Conservation (phyloP, 2,797 vertebrate species). For the Pithecia hirsuta region DNA sequence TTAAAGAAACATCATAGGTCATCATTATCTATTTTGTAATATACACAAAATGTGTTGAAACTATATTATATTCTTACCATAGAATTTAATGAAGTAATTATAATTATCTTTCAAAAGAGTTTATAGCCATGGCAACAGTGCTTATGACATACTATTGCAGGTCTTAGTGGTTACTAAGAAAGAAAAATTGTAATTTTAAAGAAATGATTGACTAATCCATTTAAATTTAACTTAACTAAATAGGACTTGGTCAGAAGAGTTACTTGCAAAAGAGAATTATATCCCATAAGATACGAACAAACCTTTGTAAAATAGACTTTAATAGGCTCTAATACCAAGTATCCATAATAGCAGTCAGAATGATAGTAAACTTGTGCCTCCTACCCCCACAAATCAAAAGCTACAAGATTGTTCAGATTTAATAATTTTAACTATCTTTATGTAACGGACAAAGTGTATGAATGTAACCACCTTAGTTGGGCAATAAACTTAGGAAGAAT, state of each 20-base stretch:
- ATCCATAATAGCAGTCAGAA: neutral
- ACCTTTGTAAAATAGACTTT: neutral
- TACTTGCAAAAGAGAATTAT: neutral
- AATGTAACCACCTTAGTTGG: neutral
- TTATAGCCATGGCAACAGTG: neutral
- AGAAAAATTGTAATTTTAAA: neutral
- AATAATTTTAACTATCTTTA: neutral
- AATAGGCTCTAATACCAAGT: neutral
- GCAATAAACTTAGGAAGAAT: neutral
- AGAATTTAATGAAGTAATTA: neutral
- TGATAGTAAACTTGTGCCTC: neutral
- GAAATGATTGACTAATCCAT: neutral
- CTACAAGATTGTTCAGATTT: neutral
- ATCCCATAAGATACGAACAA: neutral
- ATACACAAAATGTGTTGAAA: neutral
- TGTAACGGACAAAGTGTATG: neutral
- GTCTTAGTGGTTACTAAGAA: neutral
- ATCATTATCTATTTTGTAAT: neutral
- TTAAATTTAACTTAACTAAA: neutral
- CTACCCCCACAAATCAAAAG: neutral
- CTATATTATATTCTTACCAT: neutral
- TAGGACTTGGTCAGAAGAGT: neutral
- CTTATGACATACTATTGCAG: neutral
- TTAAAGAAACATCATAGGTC: neutral
- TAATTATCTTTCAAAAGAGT: neutral